A percentile compares a stretch with the other conserved stretches of the same genome.
These are phyloP conservation scores for Pyrrhia umbra DNA, from an alignment of 2,888 invertebrate genomes.

Conservation along the genomic window DNA sequence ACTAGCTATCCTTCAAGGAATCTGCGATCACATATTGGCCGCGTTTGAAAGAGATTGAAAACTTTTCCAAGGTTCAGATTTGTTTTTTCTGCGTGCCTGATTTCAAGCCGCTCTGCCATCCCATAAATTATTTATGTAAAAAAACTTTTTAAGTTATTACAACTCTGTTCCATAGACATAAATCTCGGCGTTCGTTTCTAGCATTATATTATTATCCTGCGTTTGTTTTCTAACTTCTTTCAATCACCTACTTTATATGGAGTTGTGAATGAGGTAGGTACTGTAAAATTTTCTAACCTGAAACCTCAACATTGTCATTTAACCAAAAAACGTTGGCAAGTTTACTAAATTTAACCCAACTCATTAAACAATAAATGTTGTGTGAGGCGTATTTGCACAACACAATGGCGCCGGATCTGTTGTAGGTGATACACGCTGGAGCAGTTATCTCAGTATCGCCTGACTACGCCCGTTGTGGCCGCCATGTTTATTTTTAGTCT, in stretches of 20 bases:
- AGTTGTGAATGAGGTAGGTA: conserved; percentile 12
- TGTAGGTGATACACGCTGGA: conserved; percentile 75
- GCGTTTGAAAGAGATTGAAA: conserved; percentile 72
- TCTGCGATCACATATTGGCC: conserved; percentile 65
- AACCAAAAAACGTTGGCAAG: conserved; percentile 62
- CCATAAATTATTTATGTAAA: conserved; percentile 77
- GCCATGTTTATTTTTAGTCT: conserved; percentile 87
- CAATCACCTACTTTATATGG: conserved; percentile 15
- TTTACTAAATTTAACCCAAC: conserved; percentile 74
- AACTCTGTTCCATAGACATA: conserved; percentile 71
- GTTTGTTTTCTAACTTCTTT: conserved; percentile 38
- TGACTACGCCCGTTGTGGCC: conserved; percentile 82
- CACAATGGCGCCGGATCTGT: conserved; percentile 73
- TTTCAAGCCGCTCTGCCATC: conserved; percentile 70
- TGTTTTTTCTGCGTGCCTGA: conserved; percentile 78
- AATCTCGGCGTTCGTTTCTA: conserved; percentile 64
- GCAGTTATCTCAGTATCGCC: conserved; percentile 85
- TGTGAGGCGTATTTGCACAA: conserved; percentile 75
- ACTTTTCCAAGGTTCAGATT: conserved; percentile 74
- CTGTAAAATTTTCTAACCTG: conserved; percentile 10
- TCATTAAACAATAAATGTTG: conserved; percentile 75
- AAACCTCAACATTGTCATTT: conserved; percentile 16
- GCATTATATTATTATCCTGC: conserved; percentile 46
- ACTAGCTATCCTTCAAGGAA: conserved; percentile 64
- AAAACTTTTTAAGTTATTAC: conserved; percentile 77